These are phyloP conservation scores for Oryzias javanicus DNA, from an alignment of 2,113 vertebrate genomes.

Conservation along the genomic window DNA sequence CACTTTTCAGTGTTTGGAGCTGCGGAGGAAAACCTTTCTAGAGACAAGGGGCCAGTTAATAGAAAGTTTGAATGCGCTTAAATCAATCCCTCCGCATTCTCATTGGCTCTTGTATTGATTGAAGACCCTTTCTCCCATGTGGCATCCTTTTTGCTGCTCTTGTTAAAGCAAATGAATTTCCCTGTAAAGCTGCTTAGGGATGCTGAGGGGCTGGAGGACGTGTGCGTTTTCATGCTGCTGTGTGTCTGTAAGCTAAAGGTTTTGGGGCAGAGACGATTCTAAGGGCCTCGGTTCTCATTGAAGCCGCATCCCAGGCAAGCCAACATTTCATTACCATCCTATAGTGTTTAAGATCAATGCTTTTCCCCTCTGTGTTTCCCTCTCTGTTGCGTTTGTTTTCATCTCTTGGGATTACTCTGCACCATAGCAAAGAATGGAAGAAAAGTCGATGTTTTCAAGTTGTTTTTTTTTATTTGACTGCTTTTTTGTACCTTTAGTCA, in stretches of 20 bases:
- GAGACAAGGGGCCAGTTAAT: constrained; percentile 43
- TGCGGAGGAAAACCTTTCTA: constrained; percentile 48
- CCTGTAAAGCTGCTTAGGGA: constrained; percentile 38
- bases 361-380: constrained; percentile 2
- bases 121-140: constrained; percentile 63
- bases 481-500: too few species aligned
- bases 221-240: constrained; percentile 4
- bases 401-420: constrained; percentile 4
- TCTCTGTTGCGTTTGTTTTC: neutral
- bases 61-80: constrained; percentile 54
- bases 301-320: constrained; percentile 45
- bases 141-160: constrained; percentile 60
- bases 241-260: constrained; percentile 37
- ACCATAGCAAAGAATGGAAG: neutral
- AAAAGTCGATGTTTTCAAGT: neutral
- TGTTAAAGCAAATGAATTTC: constrained; percentile 75
- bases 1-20: constrained; percentile 36
- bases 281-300: constrained; percentile 31
- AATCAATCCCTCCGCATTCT: constrained; percentile 39
- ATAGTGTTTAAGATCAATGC: constrained; percentile 31
- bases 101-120: constrained; percentile 71
- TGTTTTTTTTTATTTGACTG: neutral
- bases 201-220: constrained; percentile 27
- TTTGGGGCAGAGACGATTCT: constrained; percentile 39
- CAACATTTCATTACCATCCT: constrained; percentile 54